Conservation (phyloP, 1,140 invertebrate genomes). For the Planococcus citri region DNA sequence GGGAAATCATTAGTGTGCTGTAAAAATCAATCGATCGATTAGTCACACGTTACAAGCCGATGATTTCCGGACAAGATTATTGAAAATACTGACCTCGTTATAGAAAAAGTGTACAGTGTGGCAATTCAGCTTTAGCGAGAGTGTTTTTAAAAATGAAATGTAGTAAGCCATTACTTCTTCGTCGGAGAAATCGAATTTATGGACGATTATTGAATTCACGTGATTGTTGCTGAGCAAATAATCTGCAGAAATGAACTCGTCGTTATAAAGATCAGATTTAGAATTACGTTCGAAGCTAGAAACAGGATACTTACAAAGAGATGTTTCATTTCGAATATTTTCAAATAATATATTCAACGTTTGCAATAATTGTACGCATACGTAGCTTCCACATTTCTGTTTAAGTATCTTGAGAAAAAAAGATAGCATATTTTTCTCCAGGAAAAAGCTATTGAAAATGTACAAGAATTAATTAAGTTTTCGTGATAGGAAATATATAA, state of each 20-base stretch:
- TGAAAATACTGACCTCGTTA: slow-evolving; percentile 70
- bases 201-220: slow-evolving; percentile 98
- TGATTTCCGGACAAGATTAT: slow-evolving; percentile 11
- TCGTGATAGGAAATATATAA: background rate
- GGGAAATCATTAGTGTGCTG: slow-evolving; percentile 99
- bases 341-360: slow-evolving; percentile 99
- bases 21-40: slow-evolving; percentile 33
- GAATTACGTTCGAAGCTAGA: background rate
- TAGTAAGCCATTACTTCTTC: slow-evolving; percentile 99
- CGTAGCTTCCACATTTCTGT: slow-evolving; percentile 92
- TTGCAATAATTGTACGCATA: slow-evolving; percentile 95
- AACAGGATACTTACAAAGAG: slow-evolving; percentile 84
- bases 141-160: slow-evolving; percentile 95
- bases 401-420: slow-evolving; percentile 96
- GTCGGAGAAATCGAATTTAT: slow-evolving; percentile 99
- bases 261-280: background rate
- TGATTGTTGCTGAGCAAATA: slow-evolving; percentile 99
- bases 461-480: background rate
- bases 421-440: slow-evolving; percentile 98
- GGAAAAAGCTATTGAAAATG: slow-evolving; percentile 78
- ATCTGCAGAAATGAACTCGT: slow-evolving; percentile 54
- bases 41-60: no score
- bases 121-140: slow-evolving; percentile 95
- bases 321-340: slow-evolving; percentile 97
- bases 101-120: slow-evolving; percentile 99